Evolutionary conservation across 1,140 invertebrate species (phyloP), one percentile per base, ranked within the genome.

Genomic region (Caenorhabditis briggsae): DNA sequence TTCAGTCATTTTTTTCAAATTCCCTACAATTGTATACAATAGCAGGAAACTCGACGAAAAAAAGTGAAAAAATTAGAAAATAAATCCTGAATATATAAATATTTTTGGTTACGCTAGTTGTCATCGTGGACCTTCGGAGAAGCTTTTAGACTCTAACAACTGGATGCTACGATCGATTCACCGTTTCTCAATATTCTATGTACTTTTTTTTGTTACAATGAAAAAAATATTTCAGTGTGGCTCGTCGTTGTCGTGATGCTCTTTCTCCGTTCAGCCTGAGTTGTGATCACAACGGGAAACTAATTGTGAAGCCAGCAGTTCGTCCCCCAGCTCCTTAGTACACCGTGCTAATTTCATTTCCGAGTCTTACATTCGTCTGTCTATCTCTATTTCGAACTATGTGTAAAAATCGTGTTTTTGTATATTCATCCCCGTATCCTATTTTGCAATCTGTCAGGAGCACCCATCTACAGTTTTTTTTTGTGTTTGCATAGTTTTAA

Each of bases 261-360:
- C 94, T 99, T 43, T 95, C 95, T 53, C 97, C 98, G 93, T 99
- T 98, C 92, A 98, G 97, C 92, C 97, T 98, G 96, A 97, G 96
- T 65, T 98, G 96, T 94, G 97, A 98, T 93, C 97, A 98, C 43
- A 91, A 92, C n/a, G 92, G 92, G 18, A 93, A 93, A 88, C 85
- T 93, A 58, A 93, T 93, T 83, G 87, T 93, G 12, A 87, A 84
- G 78, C 86, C 86, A 70, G 84, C 88, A 55, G 56, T 84, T 33
- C 83, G 88, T 9, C 48, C 16, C 43, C 55, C 65, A 43, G 14
- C 23, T 48, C 65, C 48, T n/a, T 58, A 20, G 50, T 53, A 11
- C 9, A 14, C 50, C 11, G 11, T 53, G 6, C 50, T 1, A 33
- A 5, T 33, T 61, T 43, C 50, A 20, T 59, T 33, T 25, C 16